Base-by-base conservation (phyloP, 2,113 vertebrate species). In the Phylloscopus trochiloides region DNA sequence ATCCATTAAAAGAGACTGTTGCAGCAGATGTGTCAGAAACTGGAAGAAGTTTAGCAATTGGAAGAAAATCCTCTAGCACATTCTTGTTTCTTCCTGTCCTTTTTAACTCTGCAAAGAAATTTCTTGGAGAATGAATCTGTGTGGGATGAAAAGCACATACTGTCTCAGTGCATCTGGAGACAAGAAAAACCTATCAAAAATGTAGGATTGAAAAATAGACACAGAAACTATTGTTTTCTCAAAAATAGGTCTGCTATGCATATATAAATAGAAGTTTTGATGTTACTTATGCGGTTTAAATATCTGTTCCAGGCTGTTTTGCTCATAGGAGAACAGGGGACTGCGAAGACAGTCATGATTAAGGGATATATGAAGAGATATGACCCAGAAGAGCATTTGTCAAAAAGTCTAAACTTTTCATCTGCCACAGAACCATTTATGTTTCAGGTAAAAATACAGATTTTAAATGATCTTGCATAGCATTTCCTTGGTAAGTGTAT, bases 341-440 rank as follows among this genome's bases (percentile, higher is more conserved):
- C 98, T 59, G 98, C 98, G 10, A 98, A 98, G 86, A 98, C 98
- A 16, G 98, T 98, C 11, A 98, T 98, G 98, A 88, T 98, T 84
- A 98, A 98, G 66, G 96, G 93, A 10, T 98, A 98, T 83, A 19
- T 98, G 95, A 98, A 98, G 96, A 98, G 96, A 84, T 98, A 98
- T 14, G 92, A 98, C 55, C 97, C 98, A 34, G 98, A 98, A 96
- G 40, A 97, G 40, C 98, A 98, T 31, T 91, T 98, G 32, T 98
- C 98, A 74, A 98, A 98, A 95, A 57, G 82, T 82, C 73, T 98
- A 6, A 98, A 98, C 81, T 98, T 98, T 92, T 98, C 98, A 15
- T 98, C 98, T 92, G 98, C 98, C 78, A 98, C 98, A 63, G 98
- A 98, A 80, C 98, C 98, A 48, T 94, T 96, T 40, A 98, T 98